Conservation (phyloP, 2,113 vertebrate genomes). For the Leptodactylus fuscus region DNA sequence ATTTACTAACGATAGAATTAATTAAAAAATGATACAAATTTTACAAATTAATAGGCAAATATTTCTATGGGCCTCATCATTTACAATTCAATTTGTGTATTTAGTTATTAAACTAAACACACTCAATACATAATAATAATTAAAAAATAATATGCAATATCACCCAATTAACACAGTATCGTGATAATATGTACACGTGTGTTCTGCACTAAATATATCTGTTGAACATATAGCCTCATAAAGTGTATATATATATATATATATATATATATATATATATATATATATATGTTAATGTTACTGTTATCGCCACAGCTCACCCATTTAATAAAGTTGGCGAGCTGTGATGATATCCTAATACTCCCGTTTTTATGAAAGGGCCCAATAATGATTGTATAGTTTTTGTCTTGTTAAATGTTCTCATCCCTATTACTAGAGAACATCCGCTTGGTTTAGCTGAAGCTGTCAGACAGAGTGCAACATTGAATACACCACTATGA, state of each 20-base stretch:
- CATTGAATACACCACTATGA: slow-evolving; percentile 33
- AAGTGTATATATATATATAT: too few species aligned
- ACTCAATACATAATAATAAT: neutral
- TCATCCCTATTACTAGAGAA: slow-evolving; percentile 36
- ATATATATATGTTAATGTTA: too few species aligned
- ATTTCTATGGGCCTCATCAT: neutral
- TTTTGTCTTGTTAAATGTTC: slow-evolving; percentile 33
- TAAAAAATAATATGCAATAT: too few species aligned
- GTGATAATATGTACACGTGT: too few species aligned
- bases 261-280: too few species aligned
- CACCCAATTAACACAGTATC: too few species aligned
- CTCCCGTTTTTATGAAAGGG: neutral
- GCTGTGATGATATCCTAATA: neutral
- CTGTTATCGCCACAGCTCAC: too few species aligned
- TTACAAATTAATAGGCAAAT: neutral
- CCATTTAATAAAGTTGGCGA: neutral
- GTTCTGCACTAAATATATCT: too few species aligned
- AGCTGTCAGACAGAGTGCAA: slow-evolving; percentile 45
- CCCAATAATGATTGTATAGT: neutral
- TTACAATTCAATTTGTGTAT: too few species aligned
- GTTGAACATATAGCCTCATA: too few species aligned
- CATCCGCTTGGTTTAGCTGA: slow-evolving; percentile 50
- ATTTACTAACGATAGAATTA: too few species aligned
- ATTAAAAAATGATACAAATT: neutral
- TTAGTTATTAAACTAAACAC: neutral